Base-by-base conservation (phyloP, 1,140 invertebrate species). In the Aphaenogaster floridana region DNA sequence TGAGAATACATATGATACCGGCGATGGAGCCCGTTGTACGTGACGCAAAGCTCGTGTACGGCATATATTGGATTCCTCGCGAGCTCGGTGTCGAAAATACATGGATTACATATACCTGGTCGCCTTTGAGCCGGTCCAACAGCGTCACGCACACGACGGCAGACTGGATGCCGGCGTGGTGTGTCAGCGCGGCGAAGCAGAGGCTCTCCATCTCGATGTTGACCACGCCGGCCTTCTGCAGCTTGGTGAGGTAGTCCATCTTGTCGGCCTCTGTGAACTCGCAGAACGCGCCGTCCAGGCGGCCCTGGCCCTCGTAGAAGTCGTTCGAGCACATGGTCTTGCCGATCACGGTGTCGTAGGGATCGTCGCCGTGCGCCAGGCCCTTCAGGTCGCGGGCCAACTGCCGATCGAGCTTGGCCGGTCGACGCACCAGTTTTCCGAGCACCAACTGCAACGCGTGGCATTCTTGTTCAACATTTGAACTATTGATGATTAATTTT, bases 141-240 rank as follows among this genome's bases (percentile, higher is more conserved):
- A 99, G 94, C 0, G 98, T 97, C 8, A 99, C 99, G 94, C 99
- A 99, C 21, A 99, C 97, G 34, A 99, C 98, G 6, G 98, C 99
- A 9, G 98, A 98, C 96, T 97, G 97, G 81, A 99, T 98, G 13
- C 98, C 98, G n/a, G 99, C 99, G 93, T 98, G 97, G 94, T 99
- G 97, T 13, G 98, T 99, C 34, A 99, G 96, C 0, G 99, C 98
- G 0, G 99, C 98, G 94, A 99, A 99, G 39, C 97, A 97, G 0
- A 98, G 96, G 1, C 98, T 97, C 95, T 99, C 99, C 99, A 99
- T 99, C 96, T 99, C 99, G 90, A 99, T 99, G 94, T 99, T 99
- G 1, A 98, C 96, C 4, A 99, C 97, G 1, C 98, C 98, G 34
- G 97, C 94, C 28, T 97, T 96, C 59, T 98, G 96, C 72, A 99